Evolutionary conservation across 35 echinoderm and acorn worm species (phyloP).

Genomic region (Amphiura filiformis): DNA sequence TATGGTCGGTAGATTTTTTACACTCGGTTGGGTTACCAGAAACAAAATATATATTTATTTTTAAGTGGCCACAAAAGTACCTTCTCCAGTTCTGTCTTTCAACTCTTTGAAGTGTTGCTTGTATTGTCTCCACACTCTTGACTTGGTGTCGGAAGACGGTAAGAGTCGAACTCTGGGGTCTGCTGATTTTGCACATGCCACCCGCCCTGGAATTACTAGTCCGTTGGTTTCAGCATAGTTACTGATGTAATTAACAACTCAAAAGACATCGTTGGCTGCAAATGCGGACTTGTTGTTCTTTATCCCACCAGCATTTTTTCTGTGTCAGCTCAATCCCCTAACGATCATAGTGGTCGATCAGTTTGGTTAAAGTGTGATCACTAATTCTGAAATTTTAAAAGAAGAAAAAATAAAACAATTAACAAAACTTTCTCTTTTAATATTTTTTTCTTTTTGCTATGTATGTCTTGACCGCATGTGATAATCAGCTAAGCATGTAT

Average conservation of each 20-base stretch:
- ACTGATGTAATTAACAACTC: constrained; percentile 29
- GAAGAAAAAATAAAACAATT: no score
- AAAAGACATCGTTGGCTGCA: constrained; percentile 22
- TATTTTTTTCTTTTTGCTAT: no score
- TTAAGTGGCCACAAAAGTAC: no score
- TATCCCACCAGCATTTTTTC: constrained; percentile 39
- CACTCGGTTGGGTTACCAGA: no score
- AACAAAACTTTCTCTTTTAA: no score
- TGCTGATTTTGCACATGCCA: constrained; percentile 31
- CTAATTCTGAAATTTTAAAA: neutral
- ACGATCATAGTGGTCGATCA: constrained; percentile 28
- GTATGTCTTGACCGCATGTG: no score
- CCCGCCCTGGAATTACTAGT: constrained; percentile 49
- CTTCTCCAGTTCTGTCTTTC: no score
- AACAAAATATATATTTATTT: no score
- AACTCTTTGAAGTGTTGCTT: neutral
- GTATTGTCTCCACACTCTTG: constrained; percentile 32
- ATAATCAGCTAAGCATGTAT: neutral
- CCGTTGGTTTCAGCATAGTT: constrained; percentile 44
- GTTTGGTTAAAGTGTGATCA: neutral
- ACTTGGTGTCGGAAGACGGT: constrained; percentile 43
- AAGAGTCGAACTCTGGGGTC: constrained; percentile 49
- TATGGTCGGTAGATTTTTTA: no score
- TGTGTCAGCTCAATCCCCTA: constrained; percentile 25
- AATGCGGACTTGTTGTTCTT: constrained; percentile 26